These are phyloP conservation scores for Danaus melanippus DNA, from an alignment of 1,140 invertebrate species.

Conservation along the genomic window DNA sequence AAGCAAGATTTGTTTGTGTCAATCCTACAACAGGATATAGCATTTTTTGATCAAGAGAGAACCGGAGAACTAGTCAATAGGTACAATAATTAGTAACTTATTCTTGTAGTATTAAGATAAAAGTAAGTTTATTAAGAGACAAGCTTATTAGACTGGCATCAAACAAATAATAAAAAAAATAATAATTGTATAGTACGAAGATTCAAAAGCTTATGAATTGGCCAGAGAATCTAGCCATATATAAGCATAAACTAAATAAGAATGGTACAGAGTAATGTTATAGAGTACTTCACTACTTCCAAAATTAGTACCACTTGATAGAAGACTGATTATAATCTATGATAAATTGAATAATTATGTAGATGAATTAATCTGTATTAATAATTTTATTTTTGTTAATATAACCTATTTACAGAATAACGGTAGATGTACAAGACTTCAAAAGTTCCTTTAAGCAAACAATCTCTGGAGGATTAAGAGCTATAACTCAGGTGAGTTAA, in stretches of 20 bases:
- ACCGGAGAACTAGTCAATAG: slow-evolving; percentile 93
- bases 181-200: too few species aligned
- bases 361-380: not conserved
- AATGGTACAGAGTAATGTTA: too few species aligned
- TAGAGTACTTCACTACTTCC: too few species aligned
- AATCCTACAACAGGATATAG: slow-evolving; percentile 89
- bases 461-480: slow-evolving; percentile 90
- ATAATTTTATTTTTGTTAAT: slow-evolving; percentile 1
- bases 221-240: too few species aligned
- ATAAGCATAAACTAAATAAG: too few species aligned
- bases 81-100: slow-evolving; percentile 42
- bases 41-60: slow-evolving; percentile 92
- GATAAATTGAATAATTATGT: not conserved
- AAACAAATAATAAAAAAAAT: too few species aligned
- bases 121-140: too few species aligned
- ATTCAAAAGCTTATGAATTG: too few species aligned
- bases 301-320: too few species aligned
- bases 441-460: slow-evolving; percentile 96
- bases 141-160: too few species aligned
- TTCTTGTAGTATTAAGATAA: too few species aligned
- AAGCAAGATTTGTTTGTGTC: slow-evolving; percentile 87
- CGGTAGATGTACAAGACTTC: slow-evolving; percentile 96
- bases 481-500: slow-evolving; percentile 80
- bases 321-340: too few species aligned
- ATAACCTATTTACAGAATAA: slow-evolving; percentile 76